Evolutionary conservation across 2,888 invertebrate species (phyloP), one percentile per base, ranked within the genome.

Genomic region (Ptychoptera albimana): DNA sequence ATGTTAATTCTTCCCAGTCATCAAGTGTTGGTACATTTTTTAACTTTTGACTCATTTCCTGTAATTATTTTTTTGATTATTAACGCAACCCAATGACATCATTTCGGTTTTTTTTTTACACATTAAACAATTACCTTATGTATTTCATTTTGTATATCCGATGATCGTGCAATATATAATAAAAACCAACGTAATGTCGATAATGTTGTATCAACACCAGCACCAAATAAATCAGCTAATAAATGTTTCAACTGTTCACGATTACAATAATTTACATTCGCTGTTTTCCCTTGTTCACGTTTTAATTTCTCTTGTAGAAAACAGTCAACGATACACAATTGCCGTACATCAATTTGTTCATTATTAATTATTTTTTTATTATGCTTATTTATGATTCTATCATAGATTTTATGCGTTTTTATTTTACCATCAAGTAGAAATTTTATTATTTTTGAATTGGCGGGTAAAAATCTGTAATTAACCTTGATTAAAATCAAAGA

Each of bases 131-230:
- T 69, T 59, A 79, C 77, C 41, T 68, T 60, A 4, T 74, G 70
- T n/a, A 80, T 62, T 49, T 67, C 63, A 46, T 70, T 68, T 74
- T 85, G 70, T 31, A 68, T 73, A 1, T 73, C 67, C 2, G 74
- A 75, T 61, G 83, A 61, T 36, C 73, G 64, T 1, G 85, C 81
- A 72, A 91, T 73, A 51, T 77, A 84, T 13, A 89, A 66, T 12
- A 89, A 60, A 54, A 83, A 79, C 91, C 91, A 91, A 30, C 82
- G 71, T 30, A 89, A 57, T 0, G 87, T 84, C 0, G 81, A 76
- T 45, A 84, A 64, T 0, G 86, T 82, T 0, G 91, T 89, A 54
- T 91, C 91, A 42, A 86, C 71, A 5, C 87, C 86, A 11, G 89
- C 89, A 1, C 88, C 87, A 56, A 85, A 85, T 56, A 89, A 68